Conservation (phyloP, 2,113 vertebrate species). For the Zingel zingel region DNA sequence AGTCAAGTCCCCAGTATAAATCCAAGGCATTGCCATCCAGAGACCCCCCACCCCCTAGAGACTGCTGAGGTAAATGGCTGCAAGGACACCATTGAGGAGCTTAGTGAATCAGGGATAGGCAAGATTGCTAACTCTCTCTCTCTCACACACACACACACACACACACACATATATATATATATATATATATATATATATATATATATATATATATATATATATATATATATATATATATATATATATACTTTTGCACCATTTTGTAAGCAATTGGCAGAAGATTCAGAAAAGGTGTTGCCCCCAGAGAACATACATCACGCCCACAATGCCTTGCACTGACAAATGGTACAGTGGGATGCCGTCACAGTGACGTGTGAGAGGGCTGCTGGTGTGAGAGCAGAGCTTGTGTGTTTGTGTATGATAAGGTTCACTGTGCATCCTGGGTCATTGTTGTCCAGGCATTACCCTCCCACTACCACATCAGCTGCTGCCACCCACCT, state of each 20-base stretch:
- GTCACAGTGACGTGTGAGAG: constrained; percentile 66
- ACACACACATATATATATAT: too few relatives aligned
- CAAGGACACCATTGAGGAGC: constrained; percentile 65
- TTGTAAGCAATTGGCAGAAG: constrained; percentile 15
- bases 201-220: too few relatives aligned
- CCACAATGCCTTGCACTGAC: constrained; percentile 55
- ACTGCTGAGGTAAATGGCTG: constrained; percentile 65
- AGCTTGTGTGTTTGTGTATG: constrained; percentile 67
- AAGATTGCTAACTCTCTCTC: constrained; percentile 55
- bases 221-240: too few relatives aligned
- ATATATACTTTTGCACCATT: not conserved
- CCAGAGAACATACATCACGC: constrained; percentile 69
- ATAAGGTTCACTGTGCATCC: constrained; percentile 75
- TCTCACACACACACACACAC: constrained; percentile 29
- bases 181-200: too few relatives aligned
- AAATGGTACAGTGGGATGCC: constrained; percentile 46
- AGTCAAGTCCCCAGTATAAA: constrained; percentile 77
- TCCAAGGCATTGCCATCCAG: constrained; percentile 72
- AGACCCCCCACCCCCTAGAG: constrained; percentile 60
- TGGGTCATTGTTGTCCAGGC: constrained; percentile 58
- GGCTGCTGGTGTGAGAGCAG: constrained; percentile 28
- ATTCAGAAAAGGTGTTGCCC: constrained; percentile 40
- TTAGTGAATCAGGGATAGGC: constrained; percentile 53
- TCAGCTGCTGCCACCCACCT: constrained; percentile 37
- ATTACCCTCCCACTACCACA: constrained; percentile 38